Evolutionary conservation across 2,113 vertebrate species (phyloP).

Genomic region (Oreochromis tanganicae): DNA sequence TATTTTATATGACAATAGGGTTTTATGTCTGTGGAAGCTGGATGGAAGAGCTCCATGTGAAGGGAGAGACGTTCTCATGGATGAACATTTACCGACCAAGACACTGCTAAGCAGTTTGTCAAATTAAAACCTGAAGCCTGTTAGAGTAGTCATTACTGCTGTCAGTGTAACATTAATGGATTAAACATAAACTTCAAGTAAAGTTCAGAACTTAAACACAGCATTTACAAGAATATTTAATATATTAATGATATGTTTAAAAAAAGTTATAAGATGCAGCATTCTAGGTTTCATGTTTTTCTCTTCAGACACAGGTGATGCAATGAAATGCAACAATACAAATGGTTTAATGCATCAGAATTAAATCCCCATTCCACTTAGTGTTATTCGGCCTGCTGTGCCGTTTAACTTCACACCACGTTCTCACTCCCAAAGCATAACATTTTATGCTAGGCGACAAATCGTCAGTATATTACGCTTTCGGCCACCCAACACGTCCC

Average conservation of each 20-base stretch:
- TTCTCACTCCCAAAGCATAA: background rate
- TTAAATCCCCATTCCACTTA: background rate
- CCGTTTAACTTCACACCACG: background rate
- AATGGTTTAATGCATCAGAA: background rate
- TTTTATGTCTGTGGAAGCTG: background rate
- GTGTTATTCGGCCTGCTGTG: background rate
- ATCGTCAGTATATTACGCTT: background rate
- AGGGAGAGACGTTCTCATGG: background rate
- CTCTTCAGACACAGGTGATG: background rate
- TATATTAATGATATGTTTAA: background rate
- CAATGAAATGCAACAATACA: background rate
- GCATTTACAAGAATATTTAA: background rate
- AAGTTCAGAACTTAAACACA: background rate
- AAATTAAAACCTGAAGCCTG: background rate
- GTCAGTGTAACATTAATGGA: background rate
- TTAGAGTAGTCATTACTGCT: background rate
- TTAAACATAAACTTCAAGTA: background rate
- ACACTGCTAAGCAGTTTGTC: background rate
- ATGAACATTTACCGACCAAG: background rate
- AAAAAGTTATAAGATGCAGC: background rate
- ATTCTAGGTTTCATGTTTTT: background rate
- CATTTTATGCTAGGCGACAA: background rate
- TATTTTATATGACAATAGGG: background rate
- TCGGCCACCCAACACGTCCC: background rate
- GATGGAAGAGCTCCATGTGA: background rate